Evolutionary conservation across 1,140 invertebrate species (phyloP).

Genomic region (Cyclina sinensis): DNA sequence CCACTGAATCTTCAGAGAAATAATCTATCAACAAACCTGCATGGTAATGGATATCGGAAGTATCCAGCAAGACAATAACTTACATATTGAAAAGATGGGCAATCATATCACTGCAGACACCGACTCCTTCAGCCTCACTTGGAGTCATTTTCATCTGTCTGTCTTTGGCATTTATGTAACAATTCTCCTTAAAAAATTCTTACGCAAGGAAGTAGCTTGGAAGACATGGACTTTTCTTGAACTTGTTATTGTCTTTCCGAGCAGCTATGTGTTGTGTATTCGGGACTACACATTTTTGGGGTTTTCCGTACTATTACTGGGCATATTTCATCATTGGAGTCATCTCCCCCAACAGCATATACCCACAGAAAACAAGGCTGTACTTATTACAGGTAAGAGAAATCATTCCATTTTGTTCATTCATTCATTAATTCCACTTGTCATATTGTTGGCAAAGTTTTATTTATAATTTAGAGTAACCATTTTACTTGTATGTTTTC

Average conservation of each 20-base stretch:
- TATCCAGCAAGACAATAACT: background rate
- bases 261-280: background rate
- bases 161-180: background rate
- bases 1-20: no score
- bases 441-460: no score
- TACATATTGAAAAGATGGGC: slow-evolving; percentile 5
- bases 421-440: no score
- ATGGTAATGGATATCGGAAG: background rate
- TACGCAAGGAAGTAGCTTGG: background rate
- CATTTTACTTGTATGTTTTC: no score
- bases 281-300: background rate
- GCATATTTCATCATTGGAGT: slow-evolving; percentile 11
- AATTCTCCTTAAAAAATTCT: background rate
- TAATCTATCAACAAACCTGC: no score
- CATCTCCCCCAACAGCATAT: slow-evolving; percentile 20
- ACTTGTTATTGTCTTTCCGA: background rate
- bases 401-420: no score
- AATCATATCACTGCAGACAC: background rate
- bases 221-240: background rate
- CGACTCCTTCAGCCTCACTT: background rate
- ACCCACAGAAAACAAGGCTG: slow-evolving; percentile 61
- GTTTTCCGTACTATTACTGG: background rate
- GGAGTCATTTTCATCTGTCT: background rate
- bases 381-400: slow-evolving; percentile 72
- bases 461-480: no score